A percentile compares a stretch with the other conserved stretches of the same genome.
phyloP scores from a whole-genome alignment of 1,140 invertebrate genomes.

The Drosophila kanapiae region DNA sequence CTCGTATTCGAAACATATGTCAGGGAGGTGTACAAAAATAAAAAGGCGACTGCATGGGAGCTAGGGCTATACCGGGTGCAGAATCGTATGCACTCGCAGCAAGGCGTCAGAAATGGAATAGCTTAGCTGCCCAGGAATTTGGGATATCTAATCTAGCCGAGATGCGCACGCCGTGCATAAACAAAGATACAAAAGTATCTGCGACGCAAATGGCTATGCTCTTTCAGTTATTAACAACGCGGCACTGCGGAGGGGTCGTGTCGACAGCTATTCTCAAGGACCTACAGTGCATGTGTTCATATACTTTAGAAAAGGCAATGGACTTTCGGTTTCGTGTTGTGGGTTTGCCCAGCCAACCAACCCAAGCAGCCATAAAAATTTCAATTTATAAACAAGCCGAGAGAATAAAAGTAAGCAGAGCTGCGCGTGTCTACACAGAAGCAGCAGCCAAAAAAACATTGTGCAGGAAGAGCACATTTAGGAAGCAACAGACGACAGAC shows the following conservation, averaged over 20 bases:
- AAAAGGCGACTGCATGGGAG: constrained; percentile 11
- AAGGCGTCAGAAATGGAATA: constrained; percentile 27
- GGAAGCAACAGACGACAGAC: constrained; percentile 30
- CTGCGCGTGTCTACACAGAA: constrained; percentile 53
- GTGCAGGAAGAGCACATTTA: constrained; percentile 47
- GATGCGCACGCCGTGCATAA: constrained; percentile 40
- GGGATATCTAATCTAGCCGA: constrained; percentile 14
- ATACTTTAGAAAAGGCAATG: constrained; percentile 57
- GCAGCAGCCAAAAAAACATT: constrained; percentile 57
- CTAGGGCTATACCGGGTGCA: constrained; percentile 8
- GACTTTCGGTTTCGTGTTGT: constrained; percentile 44
- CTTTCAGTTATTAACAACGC: constrained; percentile 70
- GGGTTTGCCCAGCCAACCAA: constrained; percentile 28
- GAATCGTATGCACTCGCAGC: constrained; percentile 18
- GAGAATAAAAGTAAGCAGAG: constrained; percentile 58
- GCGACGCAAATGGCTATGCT: constrained; percentile 55
- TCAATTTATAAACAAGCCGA: constrained; percentile 70
- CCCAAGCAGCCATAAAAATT: constrained; percentile 59
- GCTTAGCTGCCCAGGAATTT: constrained; percentile 18
- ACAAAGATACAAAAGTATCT: constrained; percentile 72
- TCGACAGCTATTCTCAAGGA: constrained; percentile 71
- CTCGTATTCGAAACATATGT: constrained; percentile 67
- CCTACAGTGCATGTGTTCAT: constrained; percentile 24
- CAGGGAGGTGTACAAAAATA: constrained; percentile 60
- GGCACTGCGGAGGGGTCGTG: constrained; percentile 15